A percentile compares a stretch with the other conserved stretches of the same genome.
phyloP scores from a whole-genome alignment of 2,797 vertebrate genomes.

The Buceros bicornis region DNA sequence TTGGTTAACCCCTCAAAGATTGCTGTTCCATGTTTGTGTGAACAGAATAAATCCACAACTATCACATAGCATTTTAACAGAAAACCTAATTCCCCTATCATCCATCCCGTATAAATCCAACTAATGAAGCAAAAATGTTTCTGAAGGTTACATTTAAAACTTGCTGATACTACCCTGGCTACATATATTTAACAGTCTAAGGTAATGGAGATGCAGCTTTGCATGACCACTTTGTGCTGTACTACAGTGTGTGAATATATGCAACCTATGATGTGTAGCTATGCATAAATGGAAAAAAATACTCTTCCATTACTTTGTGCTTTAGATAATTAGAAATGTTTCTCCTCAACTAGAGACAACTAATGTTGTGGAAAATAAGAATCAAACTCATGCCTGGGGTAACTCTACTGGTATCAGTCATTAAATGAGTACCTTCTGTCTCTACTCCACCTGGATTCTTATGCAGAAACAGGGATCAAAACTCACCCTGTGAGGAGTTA shows the following conservation, averaged over 20 bases:
- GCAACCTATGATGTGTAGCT: background rate
- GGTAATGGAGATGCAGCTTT: background rate
- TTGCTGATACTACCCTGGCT: background rate
- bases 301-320: background rate
- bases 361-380: background rate
- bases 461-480: background rate
- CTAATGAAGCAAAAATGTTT: background rate
- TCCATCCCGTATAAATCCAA: background rate
- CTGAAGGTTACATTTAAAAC: background rate
- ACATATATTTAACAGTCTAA: background rate
- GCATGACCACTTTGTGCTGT: background rate
- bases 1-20: background rate
- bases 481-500: background rate
- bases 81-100: background rate
- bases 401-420: background rate
- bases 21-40: background rate
- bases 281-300: background rate
- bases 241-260: background rate
- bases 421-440: background rate
- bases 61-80: background rate
- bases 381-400: background rate
- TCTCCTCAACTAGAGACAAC: background rate
- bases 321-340: background rate
- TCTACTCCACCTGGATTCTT: background rate
- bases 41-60: background rate